These are phyloP conservation scores for Danio jaintianensis DNA, from an alignment of 2,797 vertebrate genomes.

Conservation along the genomic window DNA sequence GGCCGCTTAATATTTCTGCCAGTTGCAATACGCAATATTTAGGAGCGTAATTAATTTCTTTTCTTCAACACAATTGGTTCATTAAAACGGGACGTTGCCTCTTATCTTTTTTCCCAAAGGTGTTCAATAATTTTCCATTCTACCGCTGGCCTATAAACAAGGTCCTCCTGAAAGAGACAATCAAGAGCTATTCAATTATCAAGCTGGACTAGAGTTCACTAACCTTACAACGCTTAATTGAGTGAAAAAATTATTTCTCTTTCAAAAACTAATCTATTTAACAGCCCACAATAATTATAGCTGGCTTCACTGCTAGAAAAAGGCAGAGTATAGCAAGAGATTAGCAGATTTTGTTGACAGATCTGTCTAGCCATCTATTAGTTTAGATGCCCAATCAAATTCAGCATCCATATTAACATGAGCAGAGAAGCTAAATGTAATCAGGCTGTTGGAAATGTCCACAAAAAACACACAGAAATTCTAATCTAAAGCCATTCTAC, in stretches of 20 bases:
- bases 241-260: conserved; percentile 79
- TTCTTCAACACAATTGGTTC: conserved; percentile 82
- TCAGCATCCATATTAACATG: not conserved
- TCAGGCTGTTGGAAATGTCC: not conserved
- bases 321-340: not conserved
- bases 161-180: conserved; percentile 67
- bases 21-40: conserved; percentile 80
- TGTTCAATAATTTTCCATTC: conserved; percentile 78
- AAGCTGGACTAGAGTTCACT: conserved; percentile 78
- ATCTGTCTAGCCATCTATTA: not conserved
- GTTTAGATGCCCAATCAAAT: not conserved
- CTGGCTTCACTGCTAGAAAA: conserved; percentile 68
- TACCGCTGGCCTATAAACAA: conserved; percentile 76
- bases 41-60: conserved; percentile 82
- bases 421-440: not conserved
- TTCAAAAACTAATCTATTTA: conserved; percentile 78
- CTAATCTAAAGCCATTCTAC: not conserved
- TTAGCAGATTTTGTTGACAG: not conserved
- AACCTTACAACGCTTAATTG: conserved; percentile 80
- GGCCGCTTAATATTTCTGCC: conserved; percentile 77
- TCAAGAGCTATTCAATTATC: conserved; percentile 80
- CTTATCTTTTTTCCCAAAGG: conserved; percentile 79
- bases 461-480: not conserved
- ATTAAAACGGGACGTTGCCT: conserved; percentile 78
- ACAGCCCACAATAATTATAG: conserved; percentile 69